These are phyloP conservation scores for Aurelia sp. DNA, from an alignment of 30 jellyfish, hydroid and myxozoan genomes.

Conservation along the genomic window DNA sequence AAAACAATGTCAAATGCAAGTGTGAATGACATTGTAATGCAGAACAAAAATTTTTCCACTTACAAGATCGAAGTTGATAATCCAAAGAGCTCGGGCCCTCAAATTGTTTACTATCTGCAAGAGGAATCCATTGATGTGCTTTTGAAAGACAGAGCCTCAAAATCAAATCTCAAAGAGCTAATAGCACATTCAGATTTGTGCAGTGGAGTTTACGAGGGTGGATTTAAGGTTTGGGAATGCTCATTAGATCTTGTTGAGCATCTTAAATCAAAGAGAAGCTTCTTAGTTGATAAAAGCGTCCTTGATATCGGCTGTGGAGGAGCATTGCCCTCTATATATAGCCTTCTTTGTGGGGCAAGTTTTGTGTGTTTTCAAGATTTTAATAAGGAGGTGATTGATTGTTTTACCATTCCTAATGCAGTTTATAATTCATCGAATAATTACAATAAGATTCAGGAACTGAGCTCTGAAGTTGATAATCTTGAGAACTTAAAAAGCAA, in stretches of 20 bases:
- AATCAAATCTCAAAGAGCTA: slow-evolving; percentile 9
- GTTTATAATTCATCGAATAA: not conserved
- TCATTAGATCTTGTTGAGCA: slow-evolving; percentile 79
- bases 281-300: slow-evolving; percentile 38
- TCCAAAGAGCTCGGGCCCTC: not conserved
- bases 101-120: slow-evolving; percentile 1
- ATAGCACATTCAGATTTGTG: slow-evolving; percentile 75
- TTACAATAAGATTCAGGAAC: not conserved
- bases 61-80: too few species aligned
- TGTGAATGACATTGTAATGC: too few species aligned
- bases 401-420: slow-evolving; percentile 81
- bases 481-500: not conserved
- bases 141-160: not conserved
- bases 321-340: slow-evolving; percentile 79
- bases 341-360: slow-evolving; percentile 72
- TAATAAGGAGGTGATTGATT: slow-evolving; percentile 90
- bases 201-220: slow-evolving; percentile 97
- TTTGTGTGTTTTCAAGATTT: slow-evolving; percentile 89
- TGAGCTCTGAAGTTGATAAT: not conserved
- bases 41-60: too few species aligned
- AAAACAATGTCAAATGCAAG: not conserved
- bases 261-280: slow-evolving; percentile 9
- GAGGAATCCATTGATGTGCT: slow-evolving; percentile 6
- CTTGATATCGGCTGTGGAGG: slow-evolving; percentile 98
- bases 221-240: slow-evolving; percentile 98